Percentiles rank a stretch among this genome's conserved stretches.
Conservation (phyloP, 2,888 invertebrate genomes). For the Drosophila affinis region DNA sequence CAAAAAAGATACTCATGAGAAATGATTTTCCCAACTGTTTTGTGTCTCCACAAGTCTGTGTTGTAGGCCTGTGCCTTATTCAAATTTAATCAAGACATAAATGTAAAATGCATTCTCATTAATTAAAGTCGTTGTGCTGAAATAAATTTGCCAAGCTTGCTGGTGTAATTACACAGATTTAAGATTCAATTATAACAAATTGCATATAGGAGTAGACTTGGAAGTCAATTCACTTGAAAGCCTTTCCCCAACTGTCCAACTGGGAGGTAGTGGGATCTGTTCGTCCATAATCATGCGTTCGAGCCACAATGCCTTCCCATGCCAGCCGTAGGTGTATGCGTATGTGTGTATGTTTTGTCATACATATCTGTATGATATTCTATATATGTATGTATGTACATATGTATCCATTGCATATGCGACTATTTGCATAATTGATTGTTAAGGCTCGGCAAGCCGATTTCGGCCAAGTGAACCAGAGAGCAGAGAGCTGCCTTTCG, state of each 20-base stretch:
- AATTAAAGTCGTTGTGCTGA: conserved; percentile 54
- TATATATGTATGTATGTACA: not conserved
- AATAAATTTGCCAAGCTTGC: conserved; percentile 54
- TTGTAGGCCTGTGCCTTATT: conserved; percentile 24
- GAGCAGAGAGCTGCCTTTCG: conserved; percentile 19
- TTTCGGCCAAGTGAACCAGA: not conserved
- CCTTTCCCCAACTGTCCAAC: conserved; percentile 34
- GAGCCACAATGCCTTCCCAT: conserved; percentile 39
- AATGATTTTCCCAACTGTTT: no score
- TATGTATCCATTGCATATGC: conserved; percentile 41
- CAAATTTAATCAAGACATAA: conserved; percentile 41
- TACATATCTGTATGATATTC: not conserved
- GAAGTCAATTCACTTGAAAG: conserved; percentile 70
- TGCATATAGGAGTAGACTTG: conserved; percentile 65
- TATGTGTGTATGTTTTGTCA: not conserved
- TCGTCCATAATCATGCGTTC: conserved; percentile 22
- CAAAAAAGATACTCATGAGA: no score
- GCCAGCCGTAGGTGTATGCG: not conserved
- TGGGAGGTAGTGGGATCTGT: not conserved
- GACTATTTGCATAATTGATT: conserved; percentile 73
- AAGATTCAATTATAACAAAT: conserved; percentile 68
- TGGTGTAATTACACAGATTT: conserved; percentile 11
- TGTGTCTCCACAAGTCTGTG: no score
- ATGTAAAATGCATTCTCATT: conserved; percentile 52
- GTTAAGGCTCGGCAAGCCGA: conserved; percentile 58